Evolutionary conservation across 1,140 invertebrate genomes (phyloP), one percentile per base, ranked within the genome.

Genomic region (Parapsyche elsis): DNA sequence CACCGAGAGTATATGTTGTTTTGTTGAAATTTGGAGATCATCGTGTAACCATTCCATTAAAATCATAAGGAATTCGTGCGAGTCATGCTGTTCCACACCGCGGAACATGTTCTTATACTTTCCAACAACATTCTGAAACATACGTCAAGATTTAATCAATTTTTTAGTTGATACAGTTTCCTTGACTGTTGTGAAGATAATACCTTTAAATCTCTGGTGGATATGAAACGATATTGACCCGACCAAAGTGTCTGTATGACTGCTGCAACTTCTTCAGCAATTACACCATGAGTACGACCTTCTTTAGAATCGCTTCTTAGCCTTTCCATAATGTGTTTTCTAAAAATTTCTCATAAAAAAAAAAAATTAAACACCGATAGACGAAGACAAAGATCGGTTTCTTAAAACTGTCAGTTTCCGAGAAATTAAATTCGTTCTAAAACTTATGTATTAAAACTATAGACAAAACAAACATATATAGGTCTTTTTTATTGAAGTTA

Each of bases 51-150:
- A 96, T 84, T 98, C 96, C 86, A 98, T 91, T 2, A 98, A 89
- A 84, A 97, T 95, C 16, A 94, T 94, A 0, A 98, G 91, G 86
- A 99, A 98, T 86, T 99, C 97, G 86, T 99, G 97, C 0, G 97
- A 96, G 86, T 99, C 97, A 86, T 99, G 97, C 85, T 99, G 97
- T 79, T 96, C 93, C 83, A 91, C 91, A 26, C 93, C 94, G 75
- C 92, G 92, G 88, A 98, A 98, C 83, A 93, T 92, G 71, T 93
- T 88, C 84, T 95, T 91, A 83, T 93, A 92, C 79, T 93, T 92
- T 10, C 94, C 94, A 59, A 96, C 91, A 14, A 92, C 91, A 82
- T 90, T 90, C 93, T 95, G 84, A 5, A 84, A 87, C 85, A 74
- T n/a, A 74, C 45, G 46, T 19, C 2, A 49, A 14, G 16, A 19